Percentiles rank a stretch among this genome's conserved stretches.
phyloP scores from a whole-genome alignment of 1,140 invertebrate genomes.

The Cardiocondyla obscurior region DNA sequence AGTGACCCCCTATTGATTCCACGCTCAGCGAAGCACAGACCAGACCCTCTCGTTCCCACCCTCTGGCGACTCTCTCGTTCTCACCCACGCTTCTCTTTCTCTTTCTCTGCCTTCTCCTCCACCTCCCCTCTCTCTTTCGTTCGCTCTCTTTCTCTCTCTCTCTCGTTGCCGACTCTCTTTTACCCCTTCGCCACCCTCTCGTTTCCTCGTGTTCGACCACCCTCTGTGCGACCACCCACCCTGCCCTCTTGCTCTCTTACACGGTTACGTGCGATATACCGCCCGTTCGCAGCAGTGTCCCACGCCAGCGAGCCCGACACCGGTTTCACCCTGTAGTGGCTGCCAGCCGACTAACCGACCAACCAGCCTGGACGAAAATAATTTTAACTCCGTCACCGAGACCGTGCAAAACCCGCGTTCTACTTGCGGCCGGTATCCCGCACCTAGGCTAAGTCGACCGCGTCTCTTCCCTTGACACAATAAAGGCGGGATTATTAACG shows the following conservation, averaged over 20 bases:
- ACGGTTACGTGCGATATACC: conserved; percentile 44
- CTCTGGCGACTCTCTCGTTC: conserved; percentile 14
- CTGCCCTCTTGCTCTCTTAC: conserved; percentile 18
- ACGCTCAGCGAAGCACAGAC: conserved; percentile 77
- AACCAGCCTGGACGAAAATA: conserved; percentile 46
- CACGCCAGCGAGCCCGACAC: conserved; percentile 35
- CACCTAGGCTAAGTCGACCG: neutral
- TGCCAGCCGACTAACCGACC: conserved; percentile 39
- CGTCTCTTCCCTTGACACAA: conserved; percentile 8
- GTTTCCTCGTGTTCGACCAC: neutral
- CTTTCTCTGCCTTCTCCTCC: neutral
- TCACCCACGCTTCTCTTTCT: neutral
- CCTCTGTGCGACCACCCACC: conserved; percentile 14
- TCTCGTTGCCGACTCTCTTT: neutral
- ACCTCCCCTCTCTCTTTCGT: neutral
- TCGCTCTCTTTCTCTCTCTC: neutral
- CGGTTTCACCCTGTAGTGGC: conserved; percentile 31
- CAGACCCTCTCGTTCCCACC: conserved; percentile 69
- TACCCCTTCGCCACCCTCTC: conserved; percentile 9
- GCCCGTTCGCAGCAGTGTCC: conserved; percentile 25
- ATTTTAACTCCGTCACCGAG: conserved; percentile 50
- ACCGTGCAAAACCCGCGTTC: neutral
- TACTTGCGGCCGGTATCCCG: conserved; percentile 20
- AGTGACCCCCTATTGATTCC: conserved; percentile 84
- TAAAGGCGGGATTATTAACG: conserved; percentile 5